phyloP scores from a whole-genome alignment of 2,113 vertebrate species.

The Grus americana region DNA sequence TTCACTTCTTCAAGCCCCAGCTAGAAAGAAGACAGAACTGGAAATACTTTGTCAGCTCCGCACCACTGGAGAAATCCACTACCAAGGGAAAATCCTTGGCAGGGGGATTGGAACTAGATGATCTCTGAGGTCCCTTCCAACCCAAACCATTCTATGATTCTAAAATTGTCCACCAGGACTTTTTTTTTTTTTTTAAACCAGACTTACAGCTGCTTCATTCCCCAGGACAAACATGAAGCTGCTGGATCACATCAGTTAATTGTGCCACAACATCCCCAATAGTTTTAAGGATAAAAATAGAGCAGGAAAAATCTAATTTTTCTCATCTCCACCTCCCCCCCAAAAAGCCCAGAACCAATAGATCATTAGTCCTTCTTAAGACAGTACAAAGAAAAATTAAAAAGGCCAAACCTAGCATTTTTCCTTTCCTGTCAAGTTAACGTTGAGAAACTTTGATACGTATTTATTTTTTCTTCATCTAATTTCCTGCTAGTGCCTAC shows the following conservation, averaged over 20 bases:
- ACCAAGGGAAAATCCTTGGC: not conserved
- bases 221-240: not conserved
- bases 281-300: not conserved
- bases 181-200: not conserved
- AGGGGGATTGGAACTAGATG: too few species aligned
- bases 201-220: not conserved
- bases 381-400: not conserved
- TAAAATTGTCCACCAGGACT: not conserved
- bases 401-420: not conserved
- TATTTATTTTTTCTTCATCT: conserved; percentile 17
- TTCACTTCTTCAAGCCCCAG: not conserved
- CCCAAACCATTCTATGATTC: too few species aligned
- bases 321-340: not conserved
- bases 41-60: not conserved
- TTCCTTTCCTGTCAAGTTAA: not conserved
- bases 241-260: not conserved
- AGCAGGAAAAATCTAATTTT: not conserved
- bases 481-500: not conserved
- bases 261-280: not conserved
- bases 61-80: not conserved
- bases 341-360: not conserved
- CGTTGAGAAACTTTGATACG: not conserved
- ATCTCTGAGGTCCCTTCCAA: too few species aligned
- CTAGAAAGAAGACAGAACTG: not conserved
- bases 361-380: not conserved